Evolutionary conservation across 2,113 vertebrate species (phyloP), one percentile per base, ranked within the genome.

Genomic region (Cynocephalus volans): DNA sequence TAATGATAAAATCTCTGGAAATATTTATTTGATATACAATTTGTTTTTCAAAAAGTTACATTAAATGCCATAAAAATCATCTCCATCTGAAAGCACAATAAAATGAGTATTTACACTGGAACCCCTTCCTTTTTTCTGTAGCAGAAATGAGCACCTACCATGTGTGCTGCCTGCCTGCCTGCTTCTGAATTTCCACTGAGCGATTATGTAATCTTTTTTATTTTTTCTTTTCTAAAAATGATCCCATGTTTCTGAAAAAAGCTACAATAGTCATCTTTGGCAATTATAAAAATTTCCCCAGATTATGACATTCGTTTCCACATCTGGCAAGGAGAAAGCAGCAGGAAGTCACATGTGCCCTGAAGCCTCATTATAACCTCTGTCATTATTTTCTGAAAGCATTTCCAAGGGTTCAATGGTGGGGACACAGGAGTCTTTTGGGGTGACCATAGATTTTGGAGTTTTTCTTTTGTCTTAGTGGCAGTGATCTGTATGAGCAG

Each of bases 151-250:
- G 64, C 93, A 24, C 26, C 54, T 17, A 9, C 1, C 18, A 6
- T 0, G 0, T 8, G 72, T 31, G 21, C 67, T 81, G 97, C 80
- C 96, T 88, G 85, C 90, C 95, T 17, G 72, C 82, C 60, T 19
- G 58, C 79, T 76, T 73, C 95, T 95, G 96, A 97, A 94, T 97
- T 98, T 95, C 95, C 90, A 73, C 50, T 8, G 90, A 81, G 64
- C 72, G 92, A 21, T 83, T 97, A 92, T 33, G 64, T 96, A 94
- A n/a, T 23, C 97, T 94, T 97, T 81, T 83, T 70, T 26, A 41
- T 41, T 81, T 94, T 92, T 72, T 50, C 82, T 94, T 73, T 95
- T 93, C 98, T 95, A 89, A 97, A 96, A 97, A 94, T 50, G 90
- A 96, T 70, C 41, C 93, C 50, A 69, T 80, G 92, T 95, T 98